Base-by-base conservation (phyloP, 2,113 vertebrate genomes). In the Stercorarius parasiticus region DNA sequence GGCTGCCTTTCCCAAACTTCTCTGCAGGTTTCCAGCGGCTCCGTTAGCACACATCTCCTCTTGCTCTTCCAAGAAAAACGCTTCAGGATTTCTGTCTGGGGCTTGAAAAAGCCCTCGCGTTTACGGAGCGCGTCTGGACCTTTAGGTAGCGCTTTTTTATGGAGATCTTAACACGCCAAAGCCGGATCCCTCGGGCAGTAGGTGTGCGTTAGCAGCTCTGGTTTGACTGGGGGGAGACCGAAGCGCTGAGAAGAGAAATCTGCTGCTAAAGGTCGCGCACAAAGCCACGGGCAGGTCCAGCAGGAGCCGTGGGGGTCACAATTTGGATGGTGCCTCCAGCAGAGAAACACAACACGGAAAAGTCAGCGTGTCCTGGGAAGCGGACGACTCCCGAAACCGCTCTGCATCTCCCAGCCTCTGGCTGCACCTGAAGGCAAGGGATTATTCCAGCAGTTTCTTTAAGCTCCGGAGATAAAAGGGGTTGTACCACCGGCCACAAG, bases 391-490 rank as follows among this genome's bases (percentile, higher is more conserved):
- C 82, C 5, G 15, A 77, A 77, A 15, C 70, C 49, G 4, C 83
- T 26, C 59, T 55, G 32, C 42, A 19, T 64, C 61, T 86, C 53
- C 43, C 71, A 91, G 90, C 74, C 87, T 73, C 58, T 62, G 93
- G 82, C 92, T 86, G 42, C 49, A n/a, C 77, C 74, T 38, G 32
- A 72, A 85, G 90, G 90, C 74, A 73, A 77, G 59, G 73, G 53
- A 19, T 65, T 76, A 76, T 84, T 94, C 13, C 14, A 32, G 36
- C 56, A 65, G 43, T 29, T 85, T 43, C 87, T 86, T 69, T 69
- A 49, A 85, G 34, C 82, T 82, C 53, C 66, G 34, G 77, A 86
- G 93, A 94, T 90, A 74, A 91, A 91, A 95, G 78, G 14, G 61
- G 34, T 52, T 5, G 16, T 26, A 11, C 16, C 49, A 56, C 27